Evolutionary conservation across 2,888 invertebrate species (phyloP).

Genomic region (Suillia variegata): DNA sequence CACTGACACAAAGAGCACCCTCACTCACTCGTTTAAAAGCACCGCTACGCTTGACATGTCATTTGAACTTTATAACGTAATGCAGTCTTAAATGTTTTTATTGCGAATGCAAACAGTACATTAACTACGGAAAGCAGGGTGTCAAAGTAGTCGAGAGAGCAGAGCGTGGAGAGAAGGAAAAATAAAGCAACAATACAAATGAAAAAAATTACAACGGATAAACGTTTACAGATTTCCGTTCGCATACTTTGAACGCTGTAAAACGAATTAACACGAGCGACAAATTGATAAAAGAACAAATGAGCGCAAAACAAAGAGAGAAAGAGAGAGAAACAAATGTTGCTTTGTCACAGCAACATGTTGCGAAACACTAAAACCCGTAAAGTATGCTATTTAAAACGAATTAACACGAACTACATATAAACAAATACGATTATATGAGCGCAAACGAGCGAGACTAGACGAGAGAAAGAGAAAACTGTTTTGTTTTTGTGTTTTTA

Average conservation of each 20-base stretch:
- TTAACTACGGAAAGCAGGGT: background rate
- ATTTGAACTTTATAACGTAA: slow-evolving; percentile 34
- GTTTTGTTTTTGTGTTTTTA: no score
- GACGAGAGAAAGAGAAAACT: no score
- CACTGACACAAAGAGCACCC: slow-evolving; percentile 48
- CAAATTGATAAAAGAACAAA: background rate
- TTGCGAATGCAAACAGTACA: slow-evolving; percentile 23
- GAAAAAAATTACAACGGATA: slow-evolving; percentile 22
- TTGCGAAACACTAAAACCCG: slow-evolving; percentile 2
- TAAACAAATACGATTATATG: no score
- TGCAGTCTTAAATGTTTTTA: slow-evolving; percentile 51
- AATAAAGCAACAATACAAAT: slow-evolving; percentile 2
- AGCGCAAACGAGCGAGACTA: no score
- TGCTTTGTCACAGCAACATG: slow-evolving; percentile 3
- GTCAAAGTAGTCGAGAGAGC: background rate
- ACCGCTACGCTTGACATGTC: slow-evolving; percentile 21
- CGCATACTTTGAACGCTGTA: slow-evolving; percentile 6
- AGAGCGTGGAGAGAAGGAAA: background rate
- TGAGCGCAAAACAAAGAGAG: background rate
- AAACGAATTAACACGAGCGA: slow-evolving; percentile 4
- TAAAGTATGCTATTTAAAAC: no score
- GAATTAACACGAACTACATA: no score
- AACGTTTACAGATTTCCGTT: slow-evolving; percentile 15
- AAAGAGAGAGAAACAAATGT: background rate
- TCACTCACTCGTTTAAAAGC: slow-evolving; percentile 34